A percentile compares a stretch with the other conserved stretches of the same genome.
Conservation (phyloP, 2,888 invertebrate species). For the Drosophila macrospina region DNA sequence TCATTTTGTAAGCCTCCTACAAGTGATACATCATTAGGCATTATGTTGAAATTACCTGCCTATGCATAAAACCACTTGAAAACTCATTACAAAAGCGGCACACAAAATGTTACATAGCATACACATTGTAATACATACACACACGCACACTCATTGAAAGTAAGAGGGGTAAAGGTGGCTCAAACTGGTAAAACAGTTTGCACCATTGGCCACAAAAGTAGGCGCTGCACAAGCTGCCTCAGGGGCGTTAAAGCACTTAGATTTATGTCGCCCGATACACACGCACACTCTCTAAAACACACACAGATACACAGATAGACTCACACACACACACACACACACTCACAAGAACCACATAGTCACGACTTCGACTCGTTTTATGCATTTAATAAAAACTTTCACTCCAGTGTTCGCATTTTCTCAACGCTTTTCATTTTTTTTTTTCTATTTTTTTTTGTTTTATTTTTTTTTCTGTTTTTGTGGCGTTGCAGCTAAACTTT, state of each 20-base stretch:
- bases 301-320: conserved; percentile 16
- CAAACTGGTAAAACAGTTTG: conserved; percentile 59
- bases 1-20: conserved; percentile 44
- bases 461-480: conserved; percentile 15
- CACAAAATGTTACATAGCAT: conserved; percentile 38
- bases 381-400: conserved; percentile 79
- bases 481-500: conserved; percentile 63
- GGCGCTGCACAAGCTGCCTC: conserved; percentile 69
- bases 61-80: conserved; percentile 80
- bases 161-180: conserved; percentile 3
- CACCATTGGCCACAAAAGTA: conserved; percentile 72
- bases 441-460: not conserved
- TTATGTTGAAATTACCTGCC: conserved; percentile 77
- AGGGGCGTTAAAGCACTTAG: conserved; percentile 78
- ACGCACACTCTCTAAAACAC: conserved; percentile 32
- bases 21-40: conserved; percentile 76
- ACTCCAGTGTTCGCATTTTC: conserved; percentile 63
- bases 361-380: conserved; percentile 70
- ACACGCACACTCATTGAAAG: conserved; percentile 19
- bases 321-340: conserved; percentile 11
- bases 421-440: conserved; percentile 20
- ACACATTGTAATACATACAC: conserved; percentile 17
- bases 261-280: conserved; percentile 73
- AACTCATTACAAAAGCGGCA: conserved; percentile 72
- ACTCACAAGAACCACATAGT: conserved; percentile 34